Conservation (phyloP, 2,888 invertebrate species). For the Punctoribates punctum region DNA sequence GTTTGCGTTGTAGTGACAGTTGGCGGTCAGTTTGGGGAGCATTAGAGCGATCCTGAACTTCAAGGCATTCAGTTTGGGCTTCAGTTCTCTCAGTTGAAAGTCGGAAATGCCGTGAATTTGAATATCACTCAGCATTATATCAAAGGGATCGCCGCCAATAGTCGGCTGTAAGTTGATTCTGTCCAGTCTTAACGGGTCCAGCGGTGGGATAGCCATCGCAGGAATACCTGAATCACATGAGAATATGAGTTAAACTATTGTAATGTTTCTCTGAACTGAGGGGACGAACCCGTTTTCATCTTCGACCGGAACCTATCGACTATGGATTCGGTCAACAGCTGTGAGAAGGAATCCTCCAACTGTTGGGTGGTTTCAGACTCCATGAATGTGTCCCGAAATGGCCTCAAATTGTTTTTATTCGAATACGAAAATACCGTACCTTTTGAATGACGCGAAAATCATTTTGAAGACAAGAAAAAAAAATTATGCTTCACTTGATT, state of each 20-base stretch:
- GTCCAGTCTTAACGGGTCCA: conserved; percentile 47
- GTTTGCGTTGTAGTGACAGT: conserved; percentile 47
- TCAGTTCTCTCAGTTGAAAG: conserved; percentile 46
- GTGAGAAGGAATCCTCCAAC: conserved; percentile 36
- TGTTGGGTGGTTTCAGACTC: conserved; percentile 1
- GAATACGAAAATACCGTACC: conserved; percentile 29
- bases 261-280: too few relatives aligned
- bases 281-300: conserved; percentile 16
- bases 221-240: conserved; percentile 42
- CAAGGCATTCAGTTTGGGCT: conserved; percentile 46
- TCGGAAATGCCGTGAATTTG: conserved; percentile 46
- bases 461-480: neutral
- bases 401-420: neutral
- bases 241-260: conserved; percentile 30
- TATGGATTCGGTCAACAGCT: conserved; percentile 33
- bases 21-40: conserved; percentile 46
- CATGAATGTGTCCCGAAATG: conserved; percentile 1
- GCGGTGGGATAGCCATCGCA: conserved; percentile 44
- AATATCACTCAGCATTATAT: conserved; percentile 46
- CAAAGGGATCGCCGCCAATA: conserved; percentile 47
- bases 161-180: conserved; percentile 46
- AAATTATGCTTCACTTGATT: neutral
- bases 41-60: conserved; percentile 46
- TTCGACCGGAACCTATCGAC: conserved; percentile 27
- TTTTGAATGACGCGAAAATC: neutral